phyloP scores from a whole-genome alignment of 2,888 invertebrate species.

The Eulithis prunata region DNA sequence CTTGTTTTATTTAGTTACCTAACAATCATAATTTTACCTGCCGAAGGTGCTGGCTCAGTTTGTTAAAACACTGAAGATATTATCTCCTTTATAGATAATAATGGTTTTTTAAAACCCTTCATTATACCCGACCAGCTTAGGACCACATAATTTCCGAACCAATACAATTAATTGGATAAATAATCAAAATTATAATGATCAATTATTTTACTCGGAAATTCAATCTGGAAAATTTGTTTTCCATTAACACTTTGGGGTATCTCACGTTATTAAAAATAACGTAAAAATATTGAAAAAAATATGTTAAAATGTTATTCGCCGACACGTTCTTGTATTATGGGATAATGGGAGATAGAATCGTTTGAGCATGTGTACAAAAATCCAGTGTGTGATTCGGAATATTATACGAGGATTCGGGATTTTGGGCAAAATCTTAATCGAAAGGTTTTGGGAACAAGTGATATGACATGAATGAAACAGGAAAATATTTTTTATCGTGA shows the following conservation, averaged over 20 bases:
- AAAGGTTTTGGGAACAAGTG: constrained; percentile 8
- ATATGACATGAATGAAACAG: background rate
- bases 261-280: constrained; percentile 23
- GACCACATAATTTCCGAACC: background rate
- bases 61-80: too few species aligned
- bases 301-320: constrained; percentile 36
- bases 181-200: constrained; percentile 10
- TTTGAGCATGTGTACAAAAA: constrained; percentile 24
- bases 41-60: too few species aligned
- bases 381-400: constrained; percentile 16
- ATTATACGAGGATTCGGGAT: constrained; percentile 15
- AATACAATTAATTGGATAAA: constrained; percentile 12
- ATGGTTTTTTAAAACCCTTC: constrained; percentile 1
- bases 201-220: constrained; percentile 13
- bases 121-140: constrained; percentile 4
- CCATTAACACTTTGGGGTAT: constrained; percentile 7
- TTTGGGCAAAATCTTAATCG: constrained; percentile 6
- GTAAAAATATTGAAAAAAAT: constrained; percentile 21
- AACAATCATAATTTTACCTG: too few species aligned
- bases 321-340: constrained; percentile 39
- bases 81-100: background rate
- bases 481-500: too few species aligned
- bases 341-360: constrained; percentile 38
- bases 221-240: constrained; percentile 3
- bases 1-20: too few species aligned